Percentiles rank a stretch among this genome's conserved stretches.
Conservation (phyloP, 2,113 vertebrate species). For the Cygnus atratus region DNA sequence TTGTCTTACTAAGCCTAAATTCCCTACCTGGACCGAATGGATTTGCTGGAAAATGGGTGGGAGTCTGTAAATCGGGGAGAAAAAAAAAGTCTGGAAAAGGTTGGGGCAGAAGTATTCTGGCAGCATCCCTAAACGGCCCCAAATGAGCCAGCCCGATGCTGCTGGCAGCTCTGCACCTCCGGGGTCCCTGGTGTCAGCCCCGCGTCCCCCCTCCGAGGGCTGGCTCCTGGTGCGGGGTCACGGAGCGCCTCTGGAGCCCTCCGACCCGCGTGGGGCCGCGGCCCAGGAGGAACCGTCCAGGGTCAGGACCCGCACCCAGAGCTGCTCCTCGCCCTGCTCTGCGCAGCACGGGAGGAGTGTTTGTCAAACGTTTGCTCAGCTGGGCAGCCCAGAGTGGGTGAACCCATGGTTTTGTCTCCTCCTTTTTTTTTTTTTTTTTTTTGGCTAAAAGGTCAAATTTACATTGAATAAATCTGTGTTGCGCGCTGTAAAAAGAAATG, state of each 20-base stretch:
- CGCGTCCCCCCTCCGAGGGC: fast-evolving
- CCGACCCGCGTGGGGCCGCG: fast-evolving
- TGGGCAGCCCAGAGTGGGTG: neutral
- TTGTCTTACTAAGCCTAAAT: neutral
- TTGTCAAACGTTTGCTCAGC: neutral
- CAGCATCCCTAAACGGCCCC: neutral
- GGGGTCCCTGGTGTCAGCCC: neutral
- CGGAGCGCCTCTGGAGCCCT: neutral
- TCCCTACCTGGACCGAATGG: neutral
- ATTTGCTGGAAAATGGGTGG: neutral
- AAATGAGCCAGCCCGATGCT: neutral
- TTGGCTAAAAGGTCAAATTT: conserved; percentile 43
- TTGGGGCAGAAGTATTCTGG: conserved; percentile 19
- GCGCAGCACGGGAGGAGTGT: neutral
- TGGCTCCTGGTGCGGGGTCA: fast-evolving
- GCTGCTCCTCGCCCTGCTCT: neutral
- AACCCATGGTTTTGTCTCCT: neutral
- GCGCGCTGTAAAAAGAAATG: neutral
- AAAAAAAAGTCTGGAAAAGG: neutral
- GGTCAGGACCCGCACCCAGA: neutral
- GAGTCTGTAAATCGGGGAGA: neutral
- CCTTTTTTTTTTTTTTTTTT: neutral
- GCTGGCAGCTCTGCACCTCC: neutral
- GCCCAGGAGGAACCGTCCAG: neutral
- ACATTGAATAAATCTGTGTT: conserved; percentile 31